phyloP scores from a whole-genome alignment of 2,888 invertebrate species.

The Halocaridina rubra region DNA sequence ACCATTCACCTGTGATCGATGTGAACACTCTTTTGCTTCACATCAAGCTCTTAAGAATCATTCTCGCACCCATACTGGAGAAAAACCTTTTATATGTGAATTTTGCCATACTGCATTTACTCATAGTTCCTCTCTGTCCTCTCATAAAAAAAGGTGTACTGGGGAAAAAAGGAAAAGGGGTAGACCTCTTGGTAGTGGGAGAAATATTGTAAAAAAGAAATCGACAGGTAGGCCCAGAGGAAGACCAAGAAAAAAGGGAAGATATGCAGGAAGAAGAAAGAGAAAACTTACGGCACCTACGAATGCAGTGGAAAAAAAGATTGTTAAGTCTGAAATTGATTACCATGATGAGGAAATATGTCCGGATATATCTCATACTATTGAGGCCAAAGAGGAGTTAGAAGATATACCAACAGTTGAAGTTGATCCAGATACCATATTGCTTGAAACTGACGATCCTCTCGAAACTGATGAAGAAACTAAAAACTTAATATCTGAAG shows the following conservation, averaged over 20 bases:
- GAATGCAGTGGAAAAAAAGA: background rate
- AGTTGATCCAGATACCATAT: background rate
- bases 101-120: conserved; percentile 60
- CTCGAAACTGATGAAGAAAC: background rate
- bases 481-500: background rate
- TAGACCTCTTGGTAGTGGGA: conserved; percentile 58
- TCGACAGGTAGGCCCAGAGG: conserved; percentile 56
- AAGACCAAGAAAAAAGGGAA: conserved; percentile 54
- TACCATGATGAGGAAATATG: background rate
- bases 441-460: background rate
- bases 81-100: conserved; percentile 61
- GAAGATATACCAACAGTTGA: background rate
- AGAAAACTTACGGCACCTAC: conserved; percentile 14
- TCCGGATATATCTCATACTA: background rate
- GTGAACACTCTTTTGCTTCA: conserved; percentile 56
- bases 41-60: conserved; percentile 63
- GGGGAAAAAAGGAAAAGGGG: conserved; percentile 61
- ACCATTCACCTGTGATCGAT: conserved; percentile 56
- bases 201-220: conserved; percentile 46
- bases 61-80: conserved; percentile 60
- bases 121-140: conserved; percentile 62
- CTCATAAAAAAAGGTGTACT: conserved; percentile 63
- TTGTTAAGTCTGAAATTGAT: conserved; percentile 3
- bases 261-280: conserved; percentile 34
- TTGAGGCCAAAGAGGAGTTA: conserved; percentile 26